phyloP scores from a whole-genome alignment of 1,140 invertebrate genomes.

The Brachystomella parvula region DNA sequence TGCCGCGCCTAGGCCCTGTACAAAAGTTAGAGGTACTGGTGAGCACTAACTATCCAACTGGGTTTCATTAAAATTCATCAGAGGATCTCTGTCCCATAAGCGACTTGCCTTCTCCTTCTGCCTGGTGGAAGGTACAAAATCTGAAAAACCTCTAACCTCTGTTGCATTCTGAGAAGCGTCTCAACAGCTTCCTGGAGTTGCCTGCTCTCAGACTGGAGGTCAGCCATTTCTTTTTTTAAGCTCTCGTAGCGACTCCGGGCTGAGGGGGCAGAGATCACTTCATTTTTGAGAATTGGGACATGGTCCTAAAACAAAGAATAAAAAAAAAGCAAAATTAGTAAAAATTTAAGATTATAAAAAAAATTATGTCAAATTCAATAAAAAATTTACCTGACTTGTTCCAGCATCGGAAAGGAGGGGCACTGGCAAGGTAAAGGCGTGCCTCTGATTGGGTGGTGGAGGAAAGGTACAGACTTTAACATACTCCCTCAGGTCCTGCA shows the following conservation, averaged over 20 bases:
- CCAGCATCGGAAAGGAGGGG: conserved; percentile 42
- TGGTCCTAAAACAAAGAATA: conserved; percentile 25
- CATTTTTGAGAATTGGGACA: conserved; percentile 62
- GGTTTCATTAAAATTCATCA: too few relatives aligned
- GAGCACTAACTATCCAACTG: too few relatives aligned
- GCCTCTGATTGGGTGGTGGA: conserved; percentile 51
- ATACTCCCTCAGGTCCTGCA: conserved; percentile 62
- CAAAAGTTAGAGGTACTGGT: too few relatives aligned
- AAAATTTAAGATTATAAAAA: background rate
- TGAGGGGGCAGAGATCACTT: conserved; percentile 69
- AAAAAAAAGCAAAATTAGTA: background rate
- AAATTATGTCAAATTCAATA: background rate
- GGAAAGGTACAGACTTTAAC: conserved; percentile 53
- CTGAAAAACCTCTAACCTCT: too few relatives aligned
- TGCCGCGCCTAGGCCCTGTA: too few relatives aligned
- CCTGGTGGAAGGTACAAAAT: too few relatives aligned
- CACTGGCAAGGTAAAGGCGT: conserved; percentile 59
- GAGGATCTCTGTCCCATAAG: too few relatives aligned
- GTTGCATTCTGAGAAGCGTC: conserved; percentile 71
- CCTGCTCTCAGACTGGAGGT: conserved; percentile 74
- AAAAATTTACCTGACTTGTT: background rate
- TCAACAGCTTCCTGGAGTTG: conserved; percentile 79
- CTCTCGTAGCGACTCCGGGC: conserved; percentile 49
- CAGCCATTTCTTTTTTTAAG: conserved; percentile 68
- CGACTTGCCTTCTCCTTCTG: too few relatives aligned